These are phyloP conservation scores for Eristalis pertinax DNA, from an alignment of 2,888 invertebrate species.

Conservation along the genomic window DNA sequence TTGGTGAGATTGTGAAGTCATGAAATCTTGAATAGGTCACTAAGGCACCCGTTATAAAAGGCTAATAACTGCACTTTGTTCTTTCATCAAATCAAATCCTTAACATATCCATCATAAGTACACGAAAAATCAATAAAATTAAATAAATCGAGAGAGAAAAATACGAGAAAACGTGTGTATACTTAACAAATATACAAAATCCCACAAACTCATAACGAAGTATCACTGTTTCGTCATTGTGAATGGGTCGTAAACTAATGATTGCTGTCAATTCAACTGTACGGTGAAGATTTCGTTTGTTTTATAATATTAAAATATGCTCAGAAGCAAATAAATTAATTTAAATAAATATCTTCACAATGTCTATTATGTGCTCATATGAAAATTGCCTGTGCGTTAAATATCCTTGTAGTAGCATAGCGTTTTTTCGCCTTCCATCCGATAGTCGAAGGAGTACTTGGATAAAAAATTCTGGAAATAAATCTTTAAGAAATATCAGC, in stretches of 20 bases:
- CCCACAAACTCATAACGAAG: no score
- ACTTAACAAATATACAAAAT: no score
- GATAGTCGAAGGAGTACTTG: conserved; percentile 74
- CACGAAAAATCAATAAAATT: no score
- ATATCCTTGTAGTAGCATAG: conserved; percentile 66
- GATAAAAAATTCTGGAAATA: conserved; percentile 76
- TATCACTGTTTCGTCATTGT: not conserved
- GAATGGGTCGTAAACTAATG: not conserved
- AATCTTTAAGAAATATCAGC: conserved; percentile 55
- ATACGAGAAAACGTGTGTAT: no score
- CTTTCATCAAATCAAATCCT: no score
- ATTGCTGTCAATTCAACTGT: not conserved
- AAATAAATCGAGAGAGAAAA: no score
- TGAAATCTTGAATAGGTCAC: not conserved
- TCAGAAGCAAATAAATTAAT: not conserved
- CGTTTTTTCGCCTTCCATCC: conserved; percentile 74
- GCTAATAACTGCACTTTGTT: not conserved
- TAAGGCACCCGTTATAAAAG: not conserved
- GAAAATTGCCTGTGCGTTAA: conserved; percentile 51
- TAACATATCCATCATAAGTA: no score
- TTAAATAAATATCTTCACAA: not conserved
- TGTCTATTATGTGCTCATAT: conserved; percentile 54
- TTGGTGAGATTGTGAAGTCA: not conserved
- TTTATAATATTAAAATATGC: not conserved
- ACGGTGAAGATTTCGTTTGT: not conserved